Evolutionary conservation across 2,113 vertebrate genomes (phyloP).

Genomic region (Erythrolamprus reginae): DNA sequence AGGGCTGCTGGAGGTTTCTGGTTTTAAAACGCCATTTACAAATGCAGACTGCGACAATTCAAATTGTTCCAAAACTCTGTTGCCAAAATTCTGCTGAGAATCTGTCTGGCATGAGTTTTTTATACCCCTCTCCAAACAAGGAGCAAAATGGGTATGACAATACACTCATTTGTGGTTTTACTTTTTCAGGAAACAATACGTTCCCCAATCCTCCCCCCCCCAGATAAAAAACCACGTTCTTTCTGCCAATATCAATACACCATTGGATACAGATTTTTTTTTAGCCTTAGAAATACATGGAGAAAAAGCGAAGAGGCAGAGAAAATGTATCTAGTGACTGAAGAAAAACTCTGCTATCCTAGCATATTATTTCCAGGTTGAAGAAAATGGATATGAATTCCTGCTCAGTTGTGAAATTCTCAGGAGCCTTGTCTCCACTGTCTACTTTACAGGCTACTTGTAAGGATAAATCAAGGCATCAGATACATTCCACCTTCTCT

Average conservation of each 20-base stretch:
- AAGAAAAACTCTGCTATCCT: background rate
- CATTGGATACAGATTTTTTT: background rate
- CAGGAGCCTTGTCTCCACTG: background rate
- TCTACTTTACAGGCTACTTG: background rate
- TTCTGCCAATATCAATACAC: background rate
- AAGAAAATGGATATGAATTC: background rate
- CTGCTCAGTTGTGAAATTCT: background rate
- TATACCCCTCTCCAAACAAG: background rate
- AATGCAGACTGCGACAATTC: background rate
- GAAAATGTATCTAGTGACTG: background rate
- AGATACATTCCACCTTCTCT: background rate
- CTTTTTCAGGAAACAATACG: background rate
- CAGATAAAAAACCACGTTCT: background rate
- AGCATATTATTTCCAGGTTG: background rate
- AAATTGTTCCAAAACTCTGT: background rate
- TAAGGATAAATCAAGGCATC: background rate
- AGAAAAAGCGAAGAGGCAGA: background rate
- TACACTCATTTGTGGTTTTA: background rate
- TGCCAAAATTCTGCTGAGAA: background rate
- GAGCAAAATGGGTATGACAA: background rate
- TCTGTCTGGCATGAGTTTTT: background rate
- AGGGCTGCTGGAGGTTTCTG: slow-evolving; percentile 16
- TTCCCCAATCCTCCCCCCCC: background rate
- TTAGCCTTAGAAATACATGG: background rate
- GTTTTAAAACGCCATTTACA: slow-evolving; percentile 11